Conservation (phyloP, 1,140 invertebrate species). For the Leucophenga varia region DNA sequence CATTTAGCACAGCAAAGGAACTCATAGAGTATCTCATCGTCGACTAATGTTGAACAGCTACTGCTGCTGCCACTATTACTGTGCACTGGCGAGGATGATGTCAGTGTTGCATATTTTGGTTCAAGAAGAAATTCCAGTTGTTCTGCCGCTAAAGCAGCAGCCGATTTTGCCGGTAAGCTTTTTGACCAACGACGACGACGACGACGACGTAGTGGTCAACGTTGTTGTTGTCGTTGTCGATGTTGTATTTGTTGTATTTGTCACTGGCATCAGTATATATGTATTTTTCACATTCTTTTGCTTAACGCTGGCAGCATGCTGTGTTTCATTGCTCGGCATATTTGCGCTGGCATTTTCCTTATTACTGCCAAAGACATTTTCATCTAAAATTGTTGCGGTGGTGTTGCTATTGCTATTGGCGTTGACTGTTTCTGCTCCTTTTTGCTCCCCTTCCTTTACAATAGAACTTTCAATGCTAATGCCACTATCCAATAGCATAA, state of each 20-base stretch:
- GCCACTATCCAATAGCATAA: constrained; percentile 50
- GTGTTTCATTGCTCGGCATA: too few species aligned
- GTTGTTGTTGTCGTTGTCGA: neutral
- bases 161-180: neutral
- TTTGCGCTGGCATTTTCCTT: constrained; percentile 5
- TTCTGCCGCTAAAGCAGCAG: constrained; percentile 32
- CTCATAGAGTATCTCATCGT: constrained; percentile 48
- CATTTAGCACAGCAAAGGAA: constrained; percentile 55
- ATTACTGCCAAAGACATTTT: too few species aligned
- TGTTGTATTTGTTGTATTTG: constrained; percentile 12
- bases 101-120: constrained; percentile 43
- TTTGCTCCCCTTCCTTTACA: constrained; percentile 18
- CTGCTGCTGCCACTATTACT: neutral
- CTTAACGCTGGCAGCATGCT: constrained; percentile 5
- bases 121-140: constrained; percentile 45
- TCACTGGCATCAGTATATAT: constrained; percentile 52
- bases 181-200: constrained; percentile 17
- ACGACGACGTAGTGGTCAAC: constrained; percentile 1
- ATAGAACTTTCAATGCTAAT: constrained; percentile 54
- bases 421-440: too few species aligned
- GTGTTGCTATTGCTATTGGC: constrained; percentile 7
- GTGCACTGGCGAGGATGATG: constrained; percentile 15
- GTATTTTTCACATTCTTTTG: constrained; percentile 36
- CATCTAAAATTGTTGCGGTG: constrained; percentile 4
- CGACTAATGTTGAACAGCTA: neutral